These are phyloP conservation scores for Phaethornis superciliosus DNA, from an alignment of 2,113 vertebrate genomes.

Conservation along the genomic window DNA sequence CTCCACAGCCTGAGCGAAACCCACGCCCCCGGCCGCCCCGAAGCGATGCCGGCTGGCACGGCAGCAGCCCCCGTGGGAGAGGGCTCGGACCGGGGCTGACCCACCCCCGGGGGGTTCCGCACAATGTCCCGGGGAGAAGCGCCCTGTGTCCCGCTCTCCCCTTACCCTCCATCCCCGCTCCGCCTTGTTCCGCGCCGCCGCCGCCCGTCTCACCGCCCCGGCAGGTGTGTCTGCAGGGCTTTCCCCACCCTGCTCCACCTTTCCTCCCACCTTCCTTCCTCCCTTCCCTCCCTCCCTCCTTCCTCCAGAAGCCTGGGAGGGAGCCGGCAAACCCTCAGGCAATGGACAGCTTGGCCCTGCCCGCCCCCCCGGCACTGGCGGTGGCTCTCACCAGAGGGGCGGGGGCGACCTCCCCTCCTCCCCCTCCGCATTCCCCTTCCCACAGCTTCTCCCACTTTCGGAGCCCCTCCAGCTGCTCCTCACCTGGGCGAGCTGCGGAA, in stretches of 20 bases:
- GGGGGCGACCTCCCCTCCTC: background rate
- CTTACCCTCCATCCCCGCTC: conserved; percentile 38
- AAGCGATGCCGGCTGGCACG: background rate
- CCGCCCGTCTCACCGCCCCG: background rate
- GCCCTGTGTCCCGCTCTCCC: background rate
- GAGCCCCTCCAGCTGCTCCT: background rate
- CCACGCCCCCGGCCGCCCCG: background rate
- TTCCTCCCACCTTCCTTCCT: background rate
- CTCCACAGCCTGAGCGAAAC: background rate
- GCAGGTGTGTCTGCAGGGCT: conserved; percentile 31
- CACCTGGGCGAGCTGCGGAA: background rate
- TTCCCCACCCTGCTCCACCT: background rate
- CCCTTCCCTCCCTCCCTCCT: background rate
- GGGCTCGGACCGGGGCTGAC: background rate
- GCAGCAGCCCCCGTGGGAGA: background rate
- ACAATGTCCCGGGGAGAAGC: background rate
- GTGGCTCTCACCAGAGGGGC: background rate
- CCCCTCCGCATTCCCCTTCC: background rate
- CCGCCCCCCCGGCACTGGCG: background rate
- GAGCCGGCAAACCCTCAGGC: background rate
- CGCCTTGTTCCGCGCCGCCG: background rate
- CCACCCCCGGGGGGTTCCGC: background rate
- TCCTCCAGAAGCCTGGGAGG: background rate
- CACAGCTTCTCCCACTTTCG: background rate
- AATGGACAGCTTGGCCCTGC: background rate